Percentiles rank a stretch among this genome's conserved stretches.
phyloP scores from a whole-genome alignment of 1,140 invertebrate genomes.

The Bacillus rossius region DNA sequence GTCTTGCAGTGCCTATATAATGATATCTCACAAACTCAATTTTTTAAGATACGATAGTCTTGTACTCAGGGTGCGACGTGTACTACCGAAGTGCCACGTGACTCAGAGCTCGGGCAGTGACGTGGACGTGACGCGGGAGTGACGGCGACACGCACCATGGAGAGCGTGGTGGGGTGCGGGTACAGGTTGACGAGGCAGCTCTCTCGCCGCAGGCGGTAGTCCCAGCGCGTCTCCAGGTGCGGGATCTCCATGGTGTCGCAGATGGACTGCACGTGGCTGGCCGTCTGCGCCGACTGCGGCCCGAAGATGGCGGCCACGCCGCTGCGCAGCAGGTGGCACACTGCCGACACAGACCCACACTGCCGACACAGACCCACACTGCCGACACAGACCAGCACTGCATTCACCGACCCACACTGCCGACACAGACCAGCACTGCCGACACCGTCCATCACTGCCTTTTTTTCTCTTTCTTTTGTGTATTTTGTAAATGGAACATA shows the following conservation, averaged over 20 bases:
- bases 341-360: slow-evolving; percentile 49
- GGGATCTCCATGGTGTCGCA: slow-evolving; percentile 95
- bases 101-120: too few species aligned
- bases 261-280: slow-evolving; percentile 90
- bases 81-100: too few species aligned
- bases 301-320: slow-evolving; percentile 93
- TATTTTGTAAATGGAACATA: too few species aligned
- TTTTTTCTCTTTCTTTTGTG: too few species aligned
- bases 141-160: slow-evolving; percentile 72
- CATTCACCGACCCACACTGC: not conserved
- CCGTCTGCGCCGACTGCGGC: slow-evolving; percentile 82
- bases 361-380: not conserved
- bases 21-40: too few species aligned
- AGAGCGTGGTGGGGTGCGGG: slow-evolving; percentile 84
- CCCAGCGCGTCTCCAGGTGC: slow-evolving; percentile 91
- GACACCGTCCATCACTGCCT: not conserved
- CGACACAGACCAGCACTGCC: not conserved
- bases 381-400: not conserved
- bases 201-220: slow-evolving; percentile 77
- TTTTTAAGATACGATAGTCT: too few species aligned
- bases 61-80: too few species aligned
- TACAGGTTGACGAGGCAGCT: slow-evolving; percentile 92
- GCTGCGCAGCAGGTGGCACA: slow-evolving; percentile 78
- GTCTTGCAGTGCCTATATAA: too few species aligned
- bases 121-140: too few species aligned